Conservation (phyloP, 2,113 vertebrate species). For the Coreoperca whiteheadi region DNA sequence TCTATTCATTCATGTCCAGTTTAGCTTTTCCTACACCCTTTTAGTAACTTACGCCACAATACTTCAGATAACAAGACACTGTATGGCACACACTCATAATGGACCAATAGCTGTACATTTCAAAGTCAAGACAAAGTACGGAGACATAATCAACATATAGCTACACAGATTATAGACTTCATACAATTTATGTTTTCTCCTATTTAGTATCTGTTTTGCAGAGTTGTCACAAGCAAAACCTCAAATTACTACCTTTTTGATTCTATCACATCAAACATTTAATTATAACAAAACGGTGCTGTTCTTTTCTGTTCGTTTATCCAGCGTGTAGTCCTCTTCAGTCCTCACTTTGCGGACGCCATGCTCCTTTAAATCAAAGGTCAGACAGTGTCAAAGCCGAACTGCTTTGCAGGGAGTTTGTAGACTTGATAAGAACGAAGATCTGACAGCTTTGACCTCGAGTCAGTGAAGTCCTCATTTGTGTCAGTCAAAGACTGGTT, state of each 20-base stretch:
- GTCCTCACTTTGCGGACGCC: neutral
- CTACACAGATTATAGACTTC: conserved; percentile 61
- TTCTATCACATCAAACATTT: conserved; percentile 64
- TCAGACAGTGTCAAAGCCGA: conserved; percentile 26
- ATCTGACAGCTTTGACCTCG: conserved; percentile 54
- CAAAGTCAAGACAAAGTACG: conserved; percentile 67
- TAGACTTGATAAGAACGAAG: conserved; percentile 35
- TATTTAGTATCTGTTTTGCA: conserved; percentile 42
- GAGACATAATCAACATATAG: conserved; percentile 57
- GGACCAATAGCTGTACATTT: conserved; percentile 67
- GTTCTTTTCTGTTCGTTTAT: neutral
- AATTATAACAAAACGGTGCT: conserved; percentile 35
- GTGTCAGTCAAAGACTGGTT: conserved; percentile 40
- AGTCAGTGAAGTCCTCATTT: conserved; percentile 54
- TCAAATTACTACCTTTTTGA: conserved; percentile 37
- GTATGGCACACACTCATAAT: conserved; percentile 72
- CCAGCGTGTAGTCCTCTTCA: neutral
- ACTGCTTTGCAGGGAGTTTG: conserved; percentile 27
- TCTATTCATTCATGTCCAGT: neutral
- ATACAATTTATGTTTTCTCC: conserved; percentile 53
- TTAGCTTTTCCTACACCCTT: neutral
- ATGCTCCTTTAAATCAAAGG: conserved; percentile 22
- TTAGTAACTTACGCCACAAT: conserved; percentile 41
- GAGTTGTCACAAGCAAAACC: conserved; percentile 29
- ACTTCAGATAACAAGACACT: conserved; percentile 55